phyloP scores from a whole-genome alignment of 2,888 invertebrate species.

The Clepsis dumicolana region DNA sequence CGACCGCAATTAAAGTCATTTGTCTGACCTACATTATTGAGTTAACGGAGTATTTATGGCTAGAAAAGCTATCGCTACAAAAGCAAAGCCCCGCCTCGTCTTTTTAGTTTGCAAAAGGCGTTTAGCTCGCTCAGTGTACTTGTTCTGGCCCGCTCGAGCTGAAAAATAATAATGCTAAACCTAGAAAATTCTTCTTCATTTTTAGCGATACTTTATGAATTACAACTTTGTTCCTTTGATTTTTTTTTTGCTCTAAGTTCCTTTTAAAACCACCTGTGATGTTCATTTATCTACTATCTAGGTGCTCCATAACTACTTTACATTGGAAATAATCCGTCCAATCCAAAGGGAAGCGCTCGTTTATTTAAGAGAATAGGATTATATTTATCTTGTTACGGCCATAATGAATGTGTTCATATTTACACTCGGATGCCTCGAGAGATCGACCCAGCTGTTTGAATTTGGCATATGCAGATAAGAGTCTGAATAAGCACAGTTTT shows the following conservation, averaged over 20 bases:
- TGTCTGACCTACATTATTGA: background rate
- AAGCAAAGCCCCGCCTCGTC: conserved; percentile 5
- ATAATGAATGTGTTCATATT: conserved; percentile 32
- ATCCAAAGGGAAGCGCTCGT: background rate
- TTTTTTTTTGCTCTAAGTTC: background rate
- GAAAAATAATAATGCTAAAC: conserved; percentile 29
- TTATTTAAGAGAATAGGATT: conserved; percentile 4
- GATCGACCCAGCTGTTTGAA: conserved; percentile 42
- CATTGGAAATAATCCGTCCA: background rate
- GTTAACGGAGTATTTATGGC: background rate
- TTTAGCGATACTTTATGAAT: background rate
- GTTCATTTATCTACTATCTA: background rate
- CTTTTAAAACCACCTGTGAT: background rate
- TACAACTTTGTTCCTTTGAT: background rate
- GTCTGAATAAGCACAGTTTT: conserved; percentile 42
- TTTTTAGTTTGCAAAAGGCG: conserved; percentile 8
- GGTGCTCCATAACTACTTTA: background rate
- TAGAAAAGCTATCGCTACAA: background rate
- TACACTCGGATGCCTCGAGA: conserved; percentile 32
- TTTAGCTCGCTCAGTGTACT: conserved; percentile 9
- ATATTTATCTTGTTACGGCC: conserved; percentile 22
- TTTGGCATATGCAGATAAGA: conserved; percentile 44
- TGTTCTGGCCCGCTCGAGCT: conserved; percentile 17
- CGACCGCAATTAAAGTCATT: background rate
- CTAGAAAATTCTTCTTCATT: background rate